Percentiles rank a stretch among this genome's conserved stretches.
phyloP scores from a whole-genome alignment of 2,797 vertebrate species.

The Mus spretus region DNA sequence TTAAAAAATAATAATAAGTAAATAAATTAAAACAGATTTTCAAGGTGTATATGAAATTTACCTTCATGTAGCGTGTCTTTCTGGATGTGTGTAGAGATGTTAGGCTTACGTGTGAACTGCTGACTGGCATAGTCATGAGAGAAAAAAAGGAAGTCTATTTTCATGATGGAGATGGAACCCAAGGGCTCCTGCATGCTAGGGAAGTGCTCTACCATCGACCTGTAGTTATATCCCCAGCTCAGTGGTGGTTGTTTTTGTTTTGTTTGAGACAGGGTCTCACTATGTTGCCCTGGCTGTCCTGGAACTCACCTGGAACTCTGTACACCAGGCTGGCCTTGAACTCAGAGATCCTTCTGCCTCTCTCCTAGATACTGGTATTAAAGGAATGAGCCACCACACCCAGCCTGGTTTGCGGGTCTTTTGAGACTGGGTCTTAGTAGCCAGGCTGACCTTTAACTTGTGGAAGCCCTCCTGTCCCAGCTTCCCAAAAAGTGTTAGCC shows the following conservation, averaged over 20 bases:
- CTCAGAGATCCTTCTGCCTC: background rate
- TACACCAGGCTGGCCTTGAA: background rate
- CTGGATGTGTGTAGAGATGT: conserved; percentile 23
- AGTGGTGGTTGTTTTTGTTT: background rate
- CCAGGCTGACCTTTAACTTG: background rate
- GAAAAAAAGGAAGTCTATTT: background rate
- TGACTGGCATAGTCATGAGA: conserved; percentile 19
- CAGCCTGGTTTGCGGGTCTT: background rate
- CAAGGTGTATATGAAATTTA: background rate
- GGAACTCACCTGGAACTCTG: background rate
- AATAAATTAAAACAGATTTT: background rate
- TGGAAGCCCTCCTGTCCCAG: background rate
- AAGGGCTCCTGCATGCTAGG: background rate
- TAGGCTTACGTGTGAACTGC: background rate
- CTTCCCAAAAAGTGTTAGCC: background rate
- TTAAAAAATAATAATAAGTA: background rate
- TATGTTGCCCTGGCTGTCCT: background rate
- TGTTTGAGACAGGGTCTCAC: background rate
- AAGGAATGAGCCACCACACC: background rate
- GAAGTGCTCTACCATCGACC: background rate
- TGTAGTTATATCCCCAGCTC: background rate
- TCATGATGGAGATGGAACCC: background rate
- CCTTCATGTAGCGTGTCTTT: background rate
- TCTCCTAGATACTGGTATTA: background rate
- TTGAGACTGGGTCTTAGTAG: background rate